Base-by-base conservation (phyloP, 2,113 vertebrate genomes). In the Sigmodon hispidus region DNA sequence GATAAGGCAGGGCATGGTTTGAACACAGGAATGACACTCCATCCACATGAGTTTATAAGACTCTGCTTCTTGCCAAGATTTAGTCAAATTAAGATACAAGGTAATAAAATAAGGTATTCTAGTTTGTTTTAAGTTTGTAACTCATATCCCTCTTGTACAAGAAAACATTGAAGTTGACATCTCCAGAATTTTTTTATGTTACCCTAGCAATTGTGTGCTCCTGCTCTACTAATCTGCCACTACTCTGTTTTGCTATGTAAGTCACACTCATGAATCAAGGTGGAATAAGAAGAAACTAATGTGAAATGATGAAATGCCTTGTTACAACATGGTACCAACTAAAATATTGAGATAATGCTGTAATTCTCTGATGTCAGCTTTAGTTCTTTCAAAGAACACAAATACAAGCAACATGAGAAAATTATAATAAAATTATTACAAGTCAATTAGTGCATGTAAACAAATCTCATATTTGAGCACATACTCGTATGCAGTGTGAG, bases 261-360 rank as follows among this genome's bases (percentile, higher is more conserved):
- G 17, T 36, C 73, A 76, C 19, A 73, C 40, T 26, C 9, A 45
- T 6, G 3, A 6, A 67, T 4, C 93, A 79, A 43, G 48, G 83
- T 80, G 9, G 1, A 65, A 83, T 29, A 4, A 65, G 36, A 24
- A 67, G 9, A 31, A 22, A 12, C 48, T 57, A 87, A 73, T 93
- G 84, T 69, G 31, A 91, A 92, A 88, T 55, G 45, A 55, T 40
- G 67, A 94, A 59, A 50, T 59, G 59, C 77, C 31, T 50, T 94
- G 29, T 70, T 87, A 89, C 7, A 70, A 69, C 24, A 8, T 69
- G 80, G 7, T 92, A 24, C 52, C 52, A 93, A 89, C 40, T 70
- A 93, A 96, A 93, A 91, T 93, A 26, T 48, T 73, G 76, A 79
- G 36, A 93, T 95, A 95, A 77, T 69, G 65, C 13, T 93, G 11